Base-by-base conservation (phyloP, 2,888 invertebrate genomes). In the Azorinus chamasolen region DNA sequence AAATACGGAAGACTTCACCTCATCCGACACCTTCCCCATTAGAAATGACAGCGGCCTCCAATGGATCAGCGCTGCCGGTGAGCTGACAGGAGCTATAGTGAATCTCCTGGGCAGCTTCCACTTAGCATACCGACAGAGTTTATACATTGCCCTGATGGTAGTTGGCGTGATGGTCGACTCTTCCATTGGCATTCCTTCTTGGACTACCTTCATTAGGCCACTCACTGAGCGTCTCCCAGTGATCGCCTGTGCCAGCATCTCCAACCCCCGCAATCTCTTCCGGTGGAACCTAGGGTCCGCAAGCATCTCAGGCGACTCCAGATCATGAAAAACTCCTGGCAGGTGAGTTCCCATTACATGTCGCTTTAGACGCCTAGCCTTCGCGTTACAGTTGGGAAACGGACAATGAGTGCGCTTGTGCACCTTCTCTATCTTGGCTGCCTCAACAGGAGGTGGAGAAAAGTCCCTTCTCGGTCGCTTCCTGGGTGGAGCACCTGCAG, bases 391-490 rank as follows among this genome's bases (percentile, higher is more conserved):
- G 14, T 32, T 37, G 8, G 32, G 8, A 32, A 53, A 53, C 2
- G 53, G 53, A 18, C 53, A 53, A 8, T 16, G 10, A 8, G 16
- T 12, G n/a, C 27, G 4, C n/a, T 32, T 53, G 2, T n/a, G 46
- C 20, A n/a, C 16, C 46, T 46, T 5, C 18, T 18, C 46, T 16
- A 18, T 20, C 20, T 20, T 20, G 10, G 14, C 22, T 4, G 4
- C 6, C 16, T 22, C 24, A 5, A 24, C 10, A 22, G 25, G 5
- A n/a, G 20, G 5, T 22, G 22, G 25, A 25, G 22, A 22, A 5
- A 6, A 51, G 5, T 51, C 46, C 46, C 46, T 51, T 51, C 51
- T 51, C 51, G n/a, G n/a, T n/a, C 51, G 2, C 24, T 18, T 6
- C 25, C 51, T 24, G 10, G 24, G 6, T 24, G 51, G 4, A 51